phyloP scores from a whole-genome alignment of 2,113 vertebrate genomes.

The Manacus vitellinus region DNA sequence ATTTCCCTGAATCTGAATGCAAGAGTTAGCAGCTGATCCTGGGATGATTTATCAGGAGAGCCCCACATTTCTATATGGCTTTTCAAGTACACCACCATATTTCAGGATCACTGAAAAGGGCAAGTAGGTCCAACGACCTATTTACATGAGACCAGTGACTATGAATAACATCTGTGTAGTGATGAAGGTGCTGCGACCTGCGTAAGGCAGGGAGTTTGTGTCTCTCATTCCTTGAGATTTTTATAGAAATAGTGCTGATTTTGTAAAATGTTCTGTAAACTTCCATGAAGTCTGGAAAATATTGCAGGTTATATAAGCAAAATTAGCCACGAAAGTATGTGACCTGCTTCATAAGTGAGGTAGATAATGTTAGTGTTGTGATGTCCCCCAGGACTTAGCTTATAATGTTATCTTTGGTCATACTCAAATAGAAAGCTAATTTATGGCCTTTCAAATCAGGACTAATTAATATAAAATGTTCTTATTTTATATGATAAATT shows the following conservation, averaged over 20 bases:
- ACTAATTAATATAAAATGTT: constrained; percentile 52
- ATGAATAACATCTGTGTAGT: background rate
- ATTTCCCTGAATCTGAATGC: constrained; percentile 14
- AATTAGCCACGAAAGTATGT: background rate
- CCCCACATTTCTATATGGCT: background rate
- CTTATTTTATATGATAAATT: constrained; percentile 32
- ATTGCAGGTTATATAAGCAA: background rate
- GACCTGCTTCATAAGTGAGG: background rate
- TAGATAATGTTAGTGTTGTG: background rate
- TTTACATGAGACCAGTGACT: background rate
- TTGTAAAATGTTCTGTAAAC: background rate
- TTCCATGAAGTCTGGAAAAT: background rate
- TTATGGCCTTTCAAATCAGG: constrained; percentile 19
- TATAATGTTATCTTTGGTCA: background rate
- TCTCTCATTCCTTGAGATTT: background rate
- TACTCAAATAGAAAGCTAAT: constrained; percentile 1
- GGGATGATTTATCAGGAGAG: constrained; percentile 37
- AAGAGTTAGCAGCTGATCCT: constrained; percentile 18
- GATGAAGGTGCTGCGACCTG: background rate
- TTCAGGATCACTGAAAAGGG: constrained; percentile 65
- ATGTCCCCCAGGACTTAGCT: background rate
- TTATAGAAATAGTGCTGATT: background rate
- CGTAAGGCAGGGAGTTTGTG: background rate
- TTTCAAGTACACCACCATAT: constrained; percentile 37
- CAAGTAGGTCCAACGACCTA: constrained; percentile 46